Conservation (phyloP, 2,113 vertebrate species). For the Leptocoma aspasia region DNA sequence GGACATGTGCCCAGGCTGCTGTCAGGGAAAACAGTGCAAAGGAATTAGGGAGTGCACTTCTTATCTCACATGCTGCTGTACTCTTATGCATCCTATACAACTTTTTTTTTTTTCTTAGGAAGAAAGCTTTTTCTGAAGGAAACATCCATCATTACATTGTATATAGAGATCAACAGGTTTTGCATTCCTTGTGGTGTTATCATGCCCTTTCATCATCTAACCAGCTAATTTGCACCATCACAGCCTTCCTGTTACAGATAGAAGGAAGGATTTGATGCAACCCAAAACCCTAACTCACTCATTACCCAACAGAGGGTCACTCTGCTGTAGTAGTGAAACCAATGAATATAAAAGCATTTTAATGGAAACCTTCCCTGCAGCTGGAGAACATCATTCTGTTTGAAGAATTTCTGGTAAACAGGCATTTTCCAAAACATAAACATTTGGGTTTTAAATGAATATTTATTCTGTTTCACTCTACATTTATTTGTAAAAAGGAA, state of each 20-base stretch:
- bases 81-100: not conserved
- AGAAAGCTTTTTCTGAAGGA: not conserved
- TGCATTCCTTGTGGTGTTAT: slow-evolving; percentile 28
- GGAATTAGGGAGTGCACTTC: not conserved
- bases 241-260: slow-evolving; percentile 31
- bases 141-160: not conserved
- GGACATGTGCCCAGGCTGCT: not conserved
- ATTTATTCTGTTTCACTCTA: slow-evolving; percentile 34
- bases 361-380: slow-evolving; percentile 43
- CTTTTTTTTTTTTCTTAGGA: not conserved
- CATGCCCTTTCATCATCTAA: slow-evolving; percentile 43
- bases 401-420: slow-evolving; percentile 57
- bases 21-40: not conserved
- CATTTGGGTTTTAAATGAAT: slow-evolving; percentile 29
- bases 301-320: not conserved
- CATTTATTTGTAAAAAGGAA: slow-evolving; percentile 58
- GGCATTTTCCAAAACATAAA: slow-evolving; percentile 47
- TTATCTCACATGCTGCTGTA: not conserved
- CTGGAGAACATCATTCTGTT: slow-evolving; percentile 45
- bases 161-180: slow-evolving; percentile 13
- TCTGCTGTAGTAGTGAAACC: not conserved
- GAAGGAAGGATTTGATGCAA: slow-evolving; percentile 43
- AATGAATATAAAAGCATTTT: slow-evolving; percentile 18
- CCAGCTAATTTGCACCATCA: slow-evolving; percentile 49
- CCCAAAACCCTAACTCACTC: slow-evolving; percentile 1